Base-by-base conservation (phyloP, 2,113 vertebrate genomes). In the Ophthalmolycus amberensis region DNA sequence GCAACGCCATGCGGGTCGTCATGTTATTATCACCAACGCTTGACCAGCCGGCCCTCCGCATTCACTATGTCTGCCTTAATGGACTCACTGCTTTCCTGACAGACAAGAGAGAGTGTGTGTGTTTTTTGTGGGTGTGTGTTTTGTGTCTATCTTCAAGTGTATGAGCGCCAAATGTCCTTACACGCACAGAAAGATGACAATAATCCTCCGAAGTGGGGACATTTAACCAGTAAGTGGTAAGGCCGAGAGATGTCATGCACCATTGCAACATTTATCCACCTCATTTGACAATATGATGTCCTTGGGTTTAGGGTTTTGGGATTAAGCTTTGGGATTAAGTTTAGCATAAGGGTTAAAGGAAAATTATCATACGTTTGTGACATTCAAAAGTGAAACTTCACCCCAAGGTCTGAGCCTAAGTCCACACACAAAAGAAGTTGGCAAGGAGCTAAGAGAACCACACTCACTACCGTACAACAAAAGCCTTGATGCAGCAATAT, bases 31-130 rank as follows among this genome's bases (percentile, higher is more conserved):
- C 90, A 79, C 80, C 62, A 27, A 69, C 52, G 69, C 89, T 87
- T 90, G 84, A 91, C 88, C 84, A 87, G 83, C 68, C 80, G 34
- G 83, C 88, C 89, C 59, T 87, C 73, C 78, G 86, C 65, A 78
- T 89, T 92, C 79, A 86, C 78, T 78, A 73, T 18, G 75, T 88
- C 80, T 56, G 84, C 67, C 67, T 91, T 90, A 89, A 94, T 92
- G 83, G 85, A 92, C 82, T 92, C 14, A 20, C 84, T 44, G 60
- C 77, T 73, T 70, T 79, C 68, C 80, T 88, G 88, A 88, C 54
- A 79, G 88, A 85, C 89, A 86, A 50, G 69, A 62, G 40, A 15
- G 27, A 38, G 7, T 32, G 14, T 74, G 34, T 78, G 63, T 50
- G 58, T 66, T 44, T 44, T 81, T 46, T 42, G 56, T 73, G 38